Conservation (phyloP, 2,888 invertebrate genomes). For the Ectemnius continuus region DNA sequence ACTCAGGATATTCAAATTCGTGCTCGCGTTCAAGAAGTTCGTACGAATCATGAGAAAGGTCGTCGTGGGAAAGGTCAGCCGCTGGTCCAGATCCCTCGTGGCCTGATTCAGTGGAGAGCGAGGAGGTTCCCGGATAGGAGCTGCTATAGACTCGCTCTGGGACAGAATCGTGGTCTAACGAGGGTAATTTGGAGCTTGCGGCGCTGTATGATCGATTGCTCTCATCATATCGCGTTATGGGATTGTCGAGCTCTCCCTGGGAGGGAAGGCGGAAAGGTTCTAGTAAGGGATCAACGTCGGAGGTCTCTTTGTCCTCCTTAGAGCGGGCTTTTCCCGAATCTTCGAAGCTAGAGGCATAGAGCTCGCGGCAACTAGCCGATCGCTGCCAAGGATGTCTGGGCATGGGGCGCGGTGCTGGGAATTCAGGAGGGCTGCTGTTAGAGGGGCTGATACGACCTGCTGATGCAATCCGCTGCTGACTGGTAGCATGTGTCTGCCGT, state of each 20-base stretch:
- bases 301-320: conserved; percentile 61
- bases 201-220: conserved; percentile 83
- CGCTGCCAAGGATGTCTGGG: conserved; percentile 84
- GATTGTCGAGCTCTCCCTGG: conserved; percentile 82
- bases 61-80: conserved; percentile 88
- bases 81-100: conserved; percentile 82
- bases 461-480: conserved; percentile 75
- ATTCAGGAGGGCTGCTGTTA: conserved; percentile 78
- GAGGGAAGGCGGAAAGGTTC: conserved; percentile 72
- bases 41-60: conserved; percentile 92
- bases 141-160: conserved; percentile 89
- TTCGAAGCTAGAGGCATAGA: conserved; percentile 88
- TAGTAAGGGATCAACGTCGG: conserved; percentile 52
- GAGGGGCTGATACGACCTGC: conserved; percentile 79
- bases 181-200: conserved; percentile 82
- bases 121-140: conserved; percentile 90
- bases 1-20: conserved; percentile 76
- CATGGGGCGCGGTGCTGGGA: conserved; percentile 77
- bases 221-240: conserved; percentile 86
- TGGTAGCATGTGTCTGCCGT: conserved; percentile 67
- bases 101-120: conserved; percentile 82
- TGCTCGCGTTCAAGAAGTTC: conserved; percentile 87
- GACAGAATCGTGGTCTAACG: conserved; percentile 84
- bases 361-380: conserved; percentile 90
- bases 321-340: conserved; percentile 84